Conservation (phyloP, 1,140 invertebrate genomes). For the Hormaphis cornu region DNA sequence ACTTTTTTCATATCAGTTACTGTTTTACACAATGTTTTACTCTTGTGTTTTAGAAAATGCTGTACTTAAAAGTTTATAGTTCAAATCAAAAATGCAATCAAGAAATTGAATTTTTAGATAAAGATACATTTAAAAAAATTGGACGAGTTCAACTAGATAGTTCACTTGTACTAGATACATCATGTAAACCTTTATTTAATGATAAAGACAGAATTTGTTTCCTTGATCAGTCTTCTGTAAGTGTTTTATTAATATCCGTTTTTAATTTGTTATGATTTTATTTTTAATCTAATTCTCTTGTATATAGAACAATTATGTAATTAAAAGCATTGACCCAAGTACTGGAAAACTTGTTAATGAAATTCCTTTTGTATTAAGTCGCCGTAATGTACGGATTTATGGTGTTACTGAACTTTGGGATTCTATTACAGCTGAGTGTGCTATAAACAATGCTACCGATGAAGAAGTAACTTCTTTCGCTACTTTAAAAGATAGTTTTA, state of each 20-base stretch:
- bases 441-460: slow-evolving; percentile 22
- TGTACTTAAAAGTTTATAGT: neutral
- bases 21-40: neutral
- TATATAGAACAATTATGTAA: slow-evolving; percentile 12
- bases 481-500: slow-evolving; percentile 24
- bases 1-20: neutral
- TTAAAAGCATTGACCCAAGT: slow-evolving; percentile 22
- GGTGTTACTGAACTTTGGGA: slow-evolving; percentile 23
- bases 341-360: slow-evolving; percentile 27
- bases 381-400: slow-evolving; percentile 20
- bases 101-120: slow-evolving; percentile 27
- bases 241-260: neutral
- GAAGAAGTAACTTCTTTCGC: slow-evolving; percentile 22
- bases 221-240: slow-evolving; percentile 15
- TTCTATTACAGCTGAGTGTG: slow-evolving; percentile 25
- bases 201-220: slow-evolving; percentile 17
- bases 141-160: slow-evolving; percentile 8
- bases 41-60: slow-evolving; percentile 41
- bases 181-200: slow-evolving; percentile 16
- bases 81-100: neutral
- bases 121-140: slow-evolving; percentile 21
- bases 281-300: neutral
- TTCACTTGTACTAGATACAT: neutral
- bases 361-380: slow-evolving; percentile 23
- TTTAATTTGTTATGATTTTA: neutral